phyloP scores from a whole-genome alignment of 2,113 vertebrate species.

The Coptodon bakossiorum region DNA sequence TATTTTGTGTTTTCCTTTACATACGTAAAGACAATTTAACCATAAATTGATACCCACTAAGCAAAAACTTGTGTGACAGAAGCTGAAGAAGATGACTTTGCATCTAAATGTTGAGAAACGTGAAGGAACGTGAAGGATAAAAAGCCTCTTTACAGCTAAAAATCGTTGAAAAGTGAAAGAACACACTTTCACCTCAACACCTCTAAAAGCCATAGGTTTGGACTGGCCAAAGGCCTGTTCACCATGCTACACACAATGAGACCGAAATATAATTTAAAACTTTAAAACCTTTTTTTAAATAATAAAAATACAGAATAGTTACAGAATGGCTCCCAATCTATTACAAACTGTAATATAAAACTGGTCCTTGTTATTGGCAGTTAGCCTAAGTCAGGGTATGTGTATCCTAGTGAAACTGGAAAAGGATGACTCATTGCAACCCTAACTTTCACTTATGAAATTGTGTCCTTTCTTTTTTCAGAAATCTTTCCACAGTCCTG shows the following conservation, averaged over 20 bases:
- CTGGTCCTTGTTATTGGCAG: neutral
- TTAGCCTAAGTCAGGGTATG: neutral
- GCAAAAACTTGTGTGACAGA: neutral
- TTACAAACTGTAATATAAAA: neutral
- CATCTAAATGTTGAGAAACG: neutral
- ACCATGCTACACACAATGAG: neutral
- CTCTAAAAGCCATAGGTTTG: neutral
- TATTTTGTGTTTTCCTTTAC: neutral
- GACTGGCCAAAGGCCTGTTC: neutral
- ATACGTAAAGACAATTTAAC: neutral
- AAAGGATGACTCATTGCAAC: neutral
- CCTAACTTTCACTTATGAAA: neutral
- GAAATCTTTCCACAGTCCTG: neutral
- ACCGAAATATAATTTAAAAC: neutral
- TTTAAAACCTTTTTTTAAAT: neutral
- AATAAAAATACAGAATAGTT: neutral
- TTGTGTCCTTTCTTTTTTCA: neutral
- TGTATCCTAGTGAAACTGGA: neutral
- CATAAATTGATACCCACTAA: neutral
- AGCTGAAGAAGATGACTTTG: neutral
- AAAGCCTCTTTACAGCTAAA: neutral
- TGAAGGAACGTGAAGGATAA: fast-evolving
- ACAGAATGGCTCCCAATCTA: neutral
- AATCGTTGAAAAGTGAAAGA: neutral
- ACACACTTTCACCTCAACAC: neutral